phyloP scores from a whole-genome alignment of 2,797 vertebrate species.

The Danionella dracula region DNA sequence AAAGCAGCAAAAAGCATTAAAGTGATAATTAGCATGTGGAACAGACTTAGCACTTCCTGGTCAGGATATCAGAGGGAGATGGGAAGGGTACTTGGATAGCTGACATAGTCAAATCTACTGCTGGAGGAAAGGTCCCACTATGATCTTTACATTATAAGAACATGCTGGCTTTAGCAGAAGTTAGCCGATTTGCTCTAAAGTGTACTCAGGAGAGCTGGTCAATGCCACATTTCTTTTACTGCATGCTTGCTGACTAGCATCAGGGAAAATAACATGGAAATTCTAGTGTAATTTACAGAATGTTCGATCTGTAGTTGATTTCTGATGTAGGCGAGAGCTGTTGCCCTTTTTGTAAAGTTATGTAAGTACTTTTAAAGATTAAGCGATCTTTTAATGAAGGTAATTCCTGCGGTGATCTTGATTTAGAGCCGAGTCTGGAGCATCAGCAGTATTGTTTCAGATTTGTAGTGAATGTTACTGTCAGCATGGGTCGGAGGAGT shows the following conservation, averaged over 20 bases:
- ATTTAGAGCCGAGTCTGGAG: conserved; percentile 1
- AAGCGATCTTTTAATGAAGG: conserved; percentile 22
- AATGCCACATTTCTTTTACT: no score
- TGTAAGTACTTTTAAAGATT: neutral
- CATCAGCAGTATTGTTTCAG: conserved; percentile 32
- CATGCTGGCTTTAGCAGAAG: no score
- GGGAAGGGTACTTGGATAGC: neutral
- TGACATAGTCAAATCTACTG: neutral
- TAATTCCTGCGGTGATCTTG: neutral
- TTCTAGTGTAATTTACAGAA: no score
- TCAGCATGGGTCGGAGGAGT: conserved; percentile 21
- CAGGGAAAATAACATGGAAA: no score
- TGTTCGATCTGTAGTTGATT: no score
- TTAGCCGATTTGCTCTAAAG: no score
- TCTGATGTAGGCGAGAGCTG: no score
- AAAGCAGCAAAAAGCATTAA: neutral
- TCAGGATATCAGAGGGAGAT: neutral
- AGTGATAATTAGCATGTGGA: conserved; percentile 17
- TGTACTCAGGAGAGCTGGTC: no score
- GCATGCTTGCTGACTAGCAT: no score
- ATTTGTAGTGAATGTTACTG: conserved; percentile 37
- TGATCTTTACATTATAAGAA: neutral
- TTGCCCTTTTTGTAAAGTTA: no score
- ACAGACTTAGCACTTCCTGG: conserved; percentile 4
- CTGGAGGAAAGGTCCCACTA: neutral